Conservation (phyloP, 2,113 vertebrate species). For the Polypterus senegalus region DNA sequence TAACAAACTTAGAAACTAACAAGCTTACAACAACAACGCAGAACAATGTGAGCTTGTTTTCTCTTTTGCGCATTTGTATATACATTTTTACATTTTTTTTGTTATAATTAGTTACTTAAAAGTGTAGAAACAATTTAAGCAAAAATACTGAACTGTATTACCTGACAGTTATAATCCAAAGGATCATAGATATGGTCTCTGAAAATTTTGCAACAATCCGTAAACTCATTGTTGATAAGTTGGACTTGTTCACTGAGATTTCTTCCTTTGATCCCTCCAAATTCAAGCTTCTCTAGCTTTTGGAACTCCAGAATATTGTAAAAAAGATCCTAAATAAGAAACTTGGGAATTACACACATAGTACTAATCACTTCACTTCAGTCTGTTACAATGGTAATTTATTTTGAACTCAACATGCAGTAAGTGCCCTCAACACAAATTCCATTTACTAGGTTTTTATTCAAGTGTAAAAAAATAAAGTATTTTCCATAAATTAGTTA, state of each 20-base stretch:
- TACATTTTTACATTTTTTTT: no score
- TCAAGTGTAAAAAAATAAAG: no score
- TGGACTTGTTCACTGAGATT: constrained; percentile 45
- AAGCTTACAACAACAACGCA: no score
- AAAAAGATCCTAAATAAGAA: constrained; percentile 46
- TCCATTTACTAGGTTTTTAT: background rate
- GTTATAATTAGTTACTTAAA: no score
- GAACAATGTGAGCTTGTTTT: no score
- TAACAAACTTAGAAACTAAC: no score
- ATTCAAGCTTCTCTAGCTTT: constrained; percentile 61
- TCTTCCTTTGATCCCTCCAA: constrained; percentile 48
- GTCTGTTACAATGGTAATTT: background rate
- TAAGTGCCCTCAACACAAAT: background rate
- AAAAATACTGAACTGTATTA: constrained; percentile 21
- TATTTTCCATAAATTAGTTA: no score
- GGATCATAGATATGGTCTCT: constrained; percentile 37
- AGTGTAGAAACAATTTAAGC: no score
- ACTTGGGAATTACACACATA: constrained; percentile 9
- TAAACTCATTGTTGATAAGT: constrained; percentile 44
- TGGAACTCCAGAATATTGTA: constrained; percentile 52
- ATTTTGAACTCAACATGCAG: constrained; percentile 2
- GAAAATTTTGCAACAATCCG: constrained; percentile 42
- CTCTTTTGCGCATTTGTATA: no score
- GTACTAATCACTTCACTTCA: constrained; percentile 9
- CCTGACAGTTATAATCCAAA: constrained; percentile 40